Evolutionary conservation across 2,888 invertebrate genomes (phyloP), one percentile per base, ranked within the genome.

Genomic region (Ariolimax columbianus): DNA sequence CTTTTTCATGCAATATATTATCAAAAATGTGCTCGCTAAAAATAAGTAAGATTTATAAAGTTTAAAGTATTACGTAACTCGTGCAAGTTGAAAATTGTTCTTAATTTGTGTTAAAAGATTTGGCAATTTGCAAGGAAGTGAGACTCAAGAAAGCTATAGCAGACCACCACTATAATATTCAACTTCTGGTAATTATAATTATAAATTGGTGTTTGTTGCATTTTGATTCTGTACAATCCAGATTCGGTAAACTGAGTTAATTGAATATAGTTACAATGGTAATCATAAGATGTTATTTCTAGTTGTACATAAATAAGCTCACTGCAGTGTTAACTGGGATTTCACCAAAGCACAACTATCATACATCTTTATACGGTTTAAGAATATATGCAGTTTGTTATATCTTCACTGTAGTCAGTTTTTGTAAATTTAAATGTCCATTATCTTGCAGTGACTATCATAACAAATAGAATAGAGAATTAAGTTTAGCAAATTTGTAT

Each of bases 61-160:
- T 55, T 55, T 14, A 17, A 55, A 55, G 55, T 11, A 23, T 23
- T 55, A 3, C 3, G n/a, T 63, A 63, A n/a, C 11, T 23, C 59
- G n/a, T 63, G n/a, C 26, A 63, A n/a, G 59, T 63, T n/a, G 59
- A 77, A n/a, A 73, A 11, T 17, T 55, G 4, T 75, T 51, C 75
- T 75, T 75, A 51, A 75, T 51, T 51, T 75, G n/a, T 19, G n/a
- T 26, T 26, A 47, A 66, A 43, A 80, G 80, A 80, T 80, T 33
- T 80, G 17, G 33, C 47, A 33, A 33, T 80, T 47, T 68, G 68
- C 51, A 66, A 68, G n/a, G 33, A 80, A 47, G 1, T 9, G 36
- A 80, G 33, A 68, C 26, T 6, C 43, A 38, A 43, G 33, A 33
- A 47, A n/a, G 40, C 33, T 23, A 19, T 68, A 47, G 80, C 80